Conservation (phyloP, 2,797 vertebrate species). For the Mastacembelus armatus region DNA sequence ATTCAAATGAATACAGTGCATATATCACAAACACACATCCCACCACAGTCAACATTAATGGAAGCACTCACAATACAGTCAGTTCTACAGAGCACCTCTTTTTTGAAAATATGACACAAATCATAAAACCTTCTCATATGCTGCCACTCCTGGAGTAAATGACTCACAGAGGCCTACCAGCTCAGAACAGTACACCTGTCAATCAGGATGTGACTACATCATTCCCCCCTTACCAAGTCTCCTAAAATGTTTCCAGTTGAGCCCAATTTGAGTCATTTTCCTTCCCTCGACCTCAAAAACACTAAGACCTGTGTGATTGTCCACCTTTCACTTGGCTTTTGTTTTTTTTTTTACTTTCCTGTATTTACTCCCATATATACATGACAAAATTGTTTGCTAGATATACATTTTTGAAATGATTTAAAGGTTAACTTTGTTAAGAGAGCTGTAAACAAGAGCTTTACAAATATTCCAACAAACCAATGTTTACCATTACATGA, state of each 20-base stretch:
- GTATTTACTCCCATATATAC: too few species aligned
- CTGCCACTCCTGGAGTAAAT: conserved; percentile 5
- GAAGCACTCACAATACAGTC: not conserved
- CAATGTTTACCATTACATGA: not conserved
- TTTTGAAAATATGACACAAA: too few species aligned
- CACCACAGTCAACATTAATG: not conserved
- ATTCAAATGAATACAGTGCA: not conserved
- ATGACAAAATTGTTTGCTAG: too few species aligned
- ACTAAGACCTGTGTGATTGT: not conserved
- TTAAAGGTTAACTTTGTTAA: too few species aligned
- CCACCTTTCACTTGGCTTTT: not conserved
- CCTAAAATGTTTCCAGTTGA: not conserved
- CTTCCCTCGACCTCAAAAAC: too few species aligned
- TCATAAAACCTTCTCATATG: conserved; percentile 12
- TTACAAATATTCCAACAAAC: not conserved
- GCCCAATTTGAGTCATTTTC: conserved; percentile 1
- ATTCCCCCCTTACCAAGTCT: not conserved
- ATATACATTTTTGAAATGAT: too few species aligned
- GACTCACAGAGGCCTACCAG: not conserved
- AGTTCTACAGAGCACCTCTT: not conserved
- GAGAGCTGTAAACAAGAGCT: not conserved
- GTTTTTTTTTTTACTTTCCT: not conserved
- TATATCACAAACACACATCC: not conserved
- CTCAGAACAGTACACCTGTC: conserved; percentile 2
- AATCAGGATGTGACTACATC: not conserved